Percentiles rank a stretch among this genome's conserved stretches.
phyloP scores from a whole-genome alignment of 2,888 invertebrate species.

The Epirrhoe tristata region DNA sequence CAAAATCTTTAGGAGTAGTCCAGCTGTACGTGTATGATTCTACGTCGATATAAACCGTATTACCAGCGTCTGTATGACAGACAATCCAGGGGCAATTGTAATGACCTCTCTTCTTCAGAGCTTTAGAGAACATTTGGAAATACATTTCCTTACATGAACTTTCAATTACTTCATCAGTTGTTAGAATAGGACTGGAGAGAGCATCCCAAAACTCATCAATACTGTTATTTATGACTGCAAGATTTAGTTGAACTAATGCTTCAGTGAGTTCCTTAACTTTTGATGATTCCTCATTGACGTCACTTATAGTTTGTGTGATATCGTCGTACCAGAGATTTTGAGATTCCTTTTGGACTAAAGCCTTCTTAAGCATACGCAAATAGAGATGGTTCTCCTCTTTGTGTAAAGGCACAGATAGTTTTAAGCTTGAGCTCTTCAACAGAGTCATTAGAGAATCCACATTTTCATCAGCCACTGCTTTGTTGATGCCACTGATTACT shows the following conservation, averaged over 20 bases:
- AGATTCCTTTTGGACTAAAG: slow-evolving; percentile 80
- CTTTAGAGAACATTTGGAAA: slow-evolving; percentile 80
- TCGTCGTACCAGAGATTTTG: slow-evolving; percentile 87
- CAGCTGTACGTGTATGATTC: slow-evolving; percentile 81
- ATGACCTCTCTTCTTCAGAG: slow-evolving; percentile 74
- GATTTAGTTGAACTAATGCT: slow-evolving; percentile 74
- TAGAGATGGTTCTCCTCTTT: slow-evolving; percentile 82
- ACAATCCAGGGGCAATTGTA: slow-evolving; percentile 81
- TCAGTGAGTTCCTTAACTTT: slow-evolving; percentile 79
- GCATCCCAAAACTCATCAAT: slow-evolving; percentile 70
- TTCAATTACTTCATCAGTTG: slow-evolving; percentile 59
- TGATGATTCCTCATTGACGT: slow-evolving; percentile 78
- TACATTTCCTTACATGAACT: slow-evolving; percentile 72
- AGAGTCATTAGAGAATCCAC: slow-evolving; percentile 74
- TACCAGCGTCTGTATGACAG: slow-evolving; percentile 80
- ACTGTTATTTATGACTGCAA: slow-evolving; percentile 73
- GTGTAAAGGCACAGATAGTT: slow-evolving; percentile 69
- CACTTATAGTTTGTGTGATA: slow-evolving; percentile 75
- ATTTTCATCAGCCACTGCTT: slow-evolving; percentile 84
- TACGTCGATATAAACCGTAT: slow-evolving; percentile 82
- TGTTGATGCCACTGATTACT: slow-evolving; percentile 86
- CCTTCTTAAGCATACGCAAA: slow-evolving; percentile 81
- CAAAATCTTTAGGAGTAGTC: slow-evolving; percentile 82
- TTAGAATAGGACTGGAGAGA: slow-evolving; percentile 62
- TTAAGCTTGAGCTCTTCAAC: slow-evolving; percentile 78